These are phyloP conservation scores for Bubo scandiacus DNA, from an alignment of 2,113 vertebrate genomes.

Conservation along the genomic window DNA sequence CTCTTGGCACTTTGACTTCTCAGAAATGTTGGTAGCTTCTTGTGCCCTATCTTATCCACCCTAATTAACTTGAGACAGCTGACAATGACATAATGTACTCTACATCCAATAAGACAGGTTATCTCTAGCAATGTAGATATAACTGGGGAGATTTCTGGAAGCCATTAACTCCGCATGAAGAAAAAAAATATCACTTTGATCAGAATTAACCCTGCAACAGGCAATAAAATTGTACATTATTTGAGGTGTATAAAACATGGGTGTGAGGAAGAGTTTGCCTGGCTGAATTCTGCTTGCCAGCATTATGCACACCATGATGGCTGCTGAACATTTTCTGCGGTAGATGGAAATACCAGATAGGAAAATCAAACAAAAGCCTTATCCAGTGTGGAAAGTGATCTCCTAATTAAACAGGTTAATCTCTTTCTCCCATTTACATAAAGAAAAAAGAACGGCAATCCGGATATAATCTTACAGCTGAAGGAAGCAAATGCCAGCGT, in stretches of 20 bases:
- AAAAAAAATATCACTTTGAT: not conserved
- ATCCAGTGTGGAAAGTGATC: not conserved
- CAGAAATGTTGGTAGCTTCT: not conserved
- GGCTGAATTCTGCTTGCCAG: not conserved
- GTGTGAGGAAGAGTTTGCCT: not conserved
- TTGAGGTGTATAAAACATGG: not conserved
- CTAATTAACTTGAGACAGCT: not conserved
- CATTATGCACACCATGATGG: not conserved
- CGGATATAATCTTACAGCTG: not conserved
- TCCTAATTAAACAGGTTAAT: not conserved
- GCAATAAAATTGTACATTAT: not conserved
- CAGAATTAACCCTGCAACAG: not conserved
- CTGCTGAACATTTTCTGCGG: not conserved
- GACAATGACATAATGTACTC: not conserved
- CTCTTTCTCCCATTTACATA: not conserved
- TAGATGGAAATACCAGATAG: not conserved
- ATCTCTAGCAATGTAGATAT: not conserved
- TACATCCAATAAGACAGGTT: not conserved
- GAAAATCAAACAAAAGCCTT: not conserved
- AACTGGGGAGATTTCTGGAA: not conserved
- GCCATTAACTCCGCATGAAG: not conserved
- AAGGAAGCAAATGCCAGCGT: not conserved
- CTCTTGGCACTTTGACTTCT: not conserved
- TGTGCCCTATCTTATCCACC: not conserved
- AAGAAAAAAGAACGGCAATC: not conserved